Conservation (phyloP, 2,797 vertebrate species). For the Sebastes taczanowskii region DNA sequence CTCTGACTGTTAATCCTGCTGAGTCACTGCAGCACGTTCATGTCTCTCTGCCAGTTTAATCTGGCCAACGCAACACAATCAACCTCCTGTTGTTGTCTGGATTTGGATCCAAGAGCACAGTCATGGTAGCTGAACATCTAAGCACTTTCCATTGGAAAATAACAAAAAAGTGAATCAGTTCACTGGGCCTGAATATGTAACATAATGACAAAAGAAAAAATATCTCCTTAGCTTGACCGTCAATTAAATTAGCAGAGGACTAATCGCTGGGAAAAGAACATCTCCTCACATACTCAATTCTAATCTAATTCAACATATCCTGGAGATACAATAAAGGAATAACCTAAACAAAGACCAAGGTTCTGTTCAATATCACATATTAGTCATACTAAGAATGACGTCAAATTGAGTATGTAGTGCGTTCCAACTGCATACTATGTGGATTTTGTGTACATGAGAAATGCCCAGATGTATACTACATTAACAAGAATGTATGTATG, state of each 20-base stretch:
- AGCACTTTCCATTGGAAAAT: background rate
- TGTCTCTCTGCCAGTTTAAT: background rate
- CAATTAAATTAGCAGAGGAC: background rate
- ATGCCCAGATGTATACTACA: background rate
- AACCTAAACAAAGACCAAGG: background rate
- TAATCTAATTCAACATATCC: background rate
- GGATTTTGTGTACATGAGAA: background rate
- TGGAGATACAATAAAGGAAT: background rate
- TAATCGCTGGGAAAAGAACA: background rate
- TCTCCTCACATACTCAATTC: background rate
- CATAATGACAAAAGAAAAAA: background rate
- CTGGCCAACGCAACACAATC: background rate
- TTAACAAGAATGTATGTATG: background rate
- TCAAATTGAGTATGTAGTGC: background rate
- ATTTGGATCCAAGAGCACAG: background rate
- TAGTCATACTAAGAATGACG: background rate
- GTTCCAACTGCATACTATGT: background rate
- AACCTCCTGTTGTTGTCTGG: background rate
- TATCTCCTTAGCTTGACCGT: background rate
- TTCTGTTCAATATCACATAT: background rate
- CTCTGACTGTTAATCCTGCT: constrained; percentile 22
- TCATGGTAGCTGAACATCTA: background rate
- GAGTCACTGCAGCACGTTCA: constrained; percentile 5
- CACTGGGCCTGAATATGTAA: background rate
- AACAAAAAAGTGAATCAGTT: background rate